phyloP scores from a whole-genome alignment of 1,140 invertebrate species.

The Leptinotarsa lineolata region DNA sequence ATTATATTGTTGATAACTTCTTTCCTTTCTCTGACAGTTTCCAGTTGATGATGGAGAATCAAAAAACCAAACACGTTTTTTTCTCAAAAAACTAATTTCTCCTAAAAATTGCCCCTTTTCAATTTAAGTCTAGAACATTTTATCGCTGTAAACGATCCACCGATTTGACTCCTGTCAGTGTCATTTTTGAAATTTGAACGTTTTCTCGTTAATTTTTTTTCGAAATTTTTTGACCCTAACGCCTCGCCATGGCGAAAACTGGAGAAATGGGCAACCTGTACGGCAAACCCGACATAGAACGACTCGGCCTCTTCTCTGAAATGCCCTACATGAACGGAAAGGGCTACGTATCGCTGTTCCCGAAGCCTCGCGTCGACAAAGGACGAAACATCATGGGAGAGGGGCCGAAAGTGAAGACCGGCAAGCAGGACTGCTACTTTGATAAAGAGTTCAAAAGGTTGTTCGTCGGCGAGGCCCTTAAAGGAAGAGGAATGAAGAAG shows the following conservation, averaged over 20 bases:
- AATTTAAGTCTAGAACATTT: too few relatives aligned
- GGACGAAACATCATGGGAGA: slow-evolving; percentile 36
- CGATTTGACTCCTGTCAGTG: neutral
- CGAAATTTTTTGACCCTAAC: neutral
- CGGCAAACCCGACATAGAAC: slow-evolving; percentile 53
- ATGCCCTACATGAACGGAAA: slow-evolving; percentile 52
- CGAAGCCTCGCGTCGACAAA: slow-evolving; percentile 24
- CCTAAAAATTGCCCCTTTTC: too few relatives aligned
- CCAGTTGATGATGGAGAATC: too few relatives aligned
- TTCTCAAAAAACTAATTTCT: too few relatives aligned
- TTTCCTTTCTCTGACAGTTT: too few relatives aligned
- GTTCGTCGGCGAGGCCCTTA: slow-evolving; percentile 48
- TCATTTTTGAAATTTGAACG: neutral
- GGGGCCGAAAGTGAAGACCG: slow-evolving; percentile 45
- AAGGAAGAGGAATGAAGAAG: slow-evolving; percentile 31
- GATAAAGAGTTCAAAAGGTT: slow-evolving; percentile 49
- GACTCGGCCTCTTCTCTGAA: slow-evolving; percentile 52
- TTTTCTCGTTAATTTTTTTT: neutral
- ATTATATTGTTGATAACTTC: too few relatives aligned
- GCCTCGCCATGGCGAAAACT: slow-evolving; percentile 1
- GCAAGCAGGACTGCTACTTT: slow-evolving; percentile 52
- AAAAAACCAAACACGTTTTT: too few relatives aligned
- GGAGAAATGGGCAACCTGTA: slow-evolving; percentile 41
- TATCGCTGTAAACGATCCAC: too few relatives aligned
- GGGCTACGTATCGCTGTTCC: slow-evolving; percentile 42